Base-by-base conservation (phyloP, 1,140 invertebrate genomes). In the Heliothis virescens region DNA sequence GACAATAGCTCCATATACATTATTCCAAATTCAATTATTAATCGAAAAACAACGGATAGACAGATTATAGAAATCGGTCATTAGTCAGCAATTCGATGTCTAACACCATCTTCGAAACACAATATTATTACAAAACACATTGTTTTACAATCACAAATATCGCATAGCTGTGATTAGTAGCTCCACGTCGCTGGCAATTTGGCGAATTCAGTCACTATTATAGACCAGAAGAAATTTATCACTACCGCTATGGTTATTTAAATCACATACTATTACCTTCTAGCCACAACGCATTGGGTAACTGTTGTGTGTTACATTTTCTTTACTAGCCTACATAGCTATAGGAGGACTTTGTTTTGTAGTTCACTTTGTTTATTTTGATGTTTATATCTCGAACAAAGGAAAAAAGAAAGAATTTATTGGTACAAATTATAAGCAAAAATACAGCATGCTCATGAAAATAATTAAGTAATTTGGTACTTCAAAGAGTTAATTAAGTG, bases 211-310 rank as follows among this genome's bases (percentile, higher is more conserved):
- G 72, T 69, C 79, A 75, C 73, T 65, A 79, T 79, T 79, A 74
- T 47, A 9, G 57, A 18, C 50, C 60, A 82, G 52, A 79, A 81
- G 65, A 83, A 83, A 83, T 80, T 74, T 77, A 81, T 85, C 69
- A 80, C 76, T 62, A 62, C 63, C 76, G 76, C 67, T 65, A 81
- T 77, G 59, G 82, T 85, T 82, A 85, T 82, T 85, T 82, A 86
- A 84, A 86, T 86, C 65, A 63, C 79, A 84, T 76, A 75, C 50
- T 82, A 86, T 81, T 83, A 83, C 79, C 52, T 63, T 16, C 41
- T 53, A 50, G 29, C 77, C 48, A 77, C 65, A 77, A 26, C 16
- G 26, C 50, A 78, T 73, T 81, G 69, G 41, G 78, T 72, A 74
- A 81, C 16, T 79, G 67, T 53, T 75, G 62, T 63, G n/a, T 57